Evolutionary conservation across 2,888 invertebrate genomes (phyloP).

Genomic region (Desoria tigrina): DNA sequence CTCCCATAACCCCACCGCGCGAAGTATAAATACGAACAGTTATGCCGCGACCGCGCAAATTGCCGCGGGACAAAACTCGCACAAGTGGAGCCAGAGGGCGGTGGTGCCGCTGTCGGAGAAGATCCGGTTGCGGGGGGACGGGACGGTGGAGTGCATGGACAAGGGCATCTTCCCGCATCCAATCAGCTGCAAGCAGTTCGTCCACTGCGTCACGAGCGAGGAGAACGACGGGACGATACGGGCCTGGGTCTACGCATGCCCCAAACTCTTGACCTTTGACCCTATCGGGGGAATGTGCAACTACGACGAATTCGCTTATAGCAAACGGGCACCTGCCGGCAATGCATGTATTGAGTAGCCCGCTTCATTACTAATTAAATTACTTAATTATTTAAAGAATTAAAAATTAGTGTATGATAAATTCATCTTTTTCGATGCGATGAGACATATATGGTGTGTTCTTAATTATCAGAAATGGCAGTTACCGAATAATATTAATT

Average conservation of each 20-base stretch:
- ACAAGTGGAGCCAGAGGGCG: conserved; percentile 40
- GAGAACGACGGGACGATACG: conserved; percentile 67
- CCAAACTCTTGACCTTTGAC: conserved; percentile 80
- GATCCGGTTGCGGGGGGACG: conserved; percentile 65
- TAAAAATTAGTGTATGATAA: no score
- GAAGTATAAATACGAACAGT: neutral
- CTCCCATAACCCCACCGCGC: neutral
- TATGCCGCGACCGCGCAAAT: neutral
- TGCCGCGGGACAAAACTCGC: neutral
- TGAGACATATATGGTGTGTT: no score
- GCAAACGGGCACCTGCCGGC: conserved; percentile 29
- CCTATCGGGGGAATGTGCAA: conserved; percentile 88
- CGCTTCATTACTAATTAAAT: no score
- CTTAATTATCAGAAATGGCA: no score
- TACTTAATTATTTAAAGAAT: no score
- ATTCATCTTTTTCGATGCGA: no score
- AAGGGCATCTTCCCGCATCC: conserved; percentile 91
- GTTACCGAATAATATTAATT: no score
- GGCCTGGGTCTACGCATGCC: conserved; percentile 88
- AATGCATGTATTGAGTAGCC: conserved; percentile 46
- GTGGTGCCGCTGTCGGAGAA: conserved; percentile 55
- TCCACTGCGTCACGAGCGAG: conserved; percentile 82
- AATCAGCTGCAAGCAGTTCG: conserved; percentile 84
- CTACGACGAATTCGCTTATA: conserved; percentile 61
- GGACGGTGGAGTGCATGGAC: conserved; percentile 79